Evolutionary conservation across 2,888 invertebrate genomes (phyloP).

Genomic region (Tachystola acroxantha): DNA sequence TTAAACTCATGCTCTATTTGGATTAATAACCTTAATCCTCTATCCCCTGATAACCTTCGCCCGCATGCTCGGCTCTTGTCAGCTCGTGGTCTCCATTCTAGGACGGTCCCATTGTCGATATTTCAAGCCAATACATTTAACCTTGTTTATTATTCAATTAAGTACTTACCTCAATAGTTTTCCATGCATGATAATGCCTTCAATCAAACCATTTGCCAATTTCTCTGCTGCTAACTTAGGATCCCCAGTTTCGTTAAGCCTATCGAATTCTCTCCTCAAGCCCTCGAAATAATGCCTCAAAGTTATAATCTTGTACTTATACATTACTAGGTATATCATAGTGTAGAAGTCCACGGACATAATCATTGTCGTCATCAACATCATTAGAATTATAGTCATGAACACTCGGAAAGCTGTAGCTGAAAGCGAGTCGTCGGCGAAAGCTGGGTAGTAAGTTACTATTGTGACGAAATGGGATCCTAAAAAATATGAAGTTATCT

Average conservation of each 20-base stretch:
- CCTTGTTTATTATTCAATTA: too few relatives aligned
- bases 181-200: slow-evolving; percentile 60
- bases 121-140: too few relatives aligned
- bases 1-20: too few relatives aligned
- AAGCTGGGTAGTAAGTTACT: slow-evolving; percentile 57
- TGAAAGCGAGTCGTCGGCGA: slow-evolving; percentile 37
- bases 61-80: too few relatives aligned
- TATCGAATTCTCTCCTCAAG: slow-evolving; percentile 37
- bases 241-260: slow-evolving; percentile 27
- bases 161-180: slow-evolving; percentile 50
- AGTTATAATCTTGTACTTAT: slow-evolving; percentile 63
- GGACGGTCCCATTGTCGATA: too few relatives aligned
- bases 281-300: slow-evolving; percentile 52
- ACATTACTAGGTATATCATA: slow-evolving; percentile 53
- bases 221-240: slow-evolving; percentile 33
- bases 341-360: slow-evolving; percentile 49
- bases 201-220: slow-evolving; percentile 40
- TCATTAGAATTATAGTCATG: slow-evolving; percentile 35
- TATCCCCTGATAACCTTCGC: too few relatives aligned
- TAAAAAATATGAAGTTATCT: slow-evolving; percentile 27
- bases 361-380: slow-evolving; percentile 53
- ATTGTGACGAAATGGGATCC: slow-evolving; percentile 57
- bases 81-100: too few relatives aligned
- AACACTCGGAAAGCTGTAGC: slow-evolving; percentile 39
- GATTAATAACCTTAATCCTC: too few relatives aligned